Conservation (phyloP, 2,797 vertebrate genomes). For the Diglossa cyanea region DNA sequence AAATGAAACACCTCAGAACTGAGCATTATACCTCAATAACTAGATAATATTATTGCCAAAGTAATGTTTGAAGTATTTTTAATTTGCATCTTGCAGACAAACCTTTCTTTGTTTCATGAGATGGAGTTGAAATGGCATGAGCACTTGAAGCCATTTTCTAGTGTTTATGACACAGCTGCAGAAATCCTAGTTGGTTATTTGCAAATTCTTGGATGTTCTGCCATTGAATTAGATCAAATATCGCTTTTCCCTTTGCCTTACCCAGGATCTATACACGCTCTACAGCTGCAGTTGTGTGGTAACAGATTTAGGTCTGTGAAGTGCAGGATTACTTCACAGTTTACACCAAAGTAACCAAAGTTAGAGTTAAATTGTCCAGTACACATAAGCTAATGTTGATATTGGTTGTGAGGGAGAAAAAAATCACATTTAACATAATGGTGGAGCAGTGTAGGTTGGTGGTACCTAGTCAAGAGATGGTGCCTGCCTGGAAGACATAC, state of each 20-base stretch:
- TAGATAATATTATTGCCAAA: background rate
- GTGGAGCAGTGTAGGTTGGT: background rate
- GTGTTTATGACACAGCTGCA: background rate
- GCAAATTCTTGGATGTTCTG: background rate
- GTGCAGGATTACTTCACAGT: background rate
- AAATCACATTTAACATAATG: background rate
- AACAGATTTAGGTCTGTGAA: background rate
- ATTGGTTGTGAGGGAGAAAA: background rate
- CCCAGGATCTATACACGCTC: background rate
- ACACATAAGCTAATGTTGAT: background rate
- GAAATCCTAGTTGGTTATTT: background rate
- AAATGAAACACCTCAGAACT: background rate
- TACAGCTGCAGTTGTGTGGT: background rate
- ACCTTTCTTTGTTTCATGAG: background rate
- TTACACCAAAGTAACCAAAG: background rate
- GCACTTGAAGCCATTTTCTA: background rate
- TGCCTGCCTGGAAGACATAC: background rate
- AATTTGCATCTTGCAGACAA: background rate
- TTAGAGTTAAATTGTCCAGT: background rate
- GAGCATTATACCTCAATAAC: background rate
- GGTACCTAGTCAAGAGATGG: background rate
- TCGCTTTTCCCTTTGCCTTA: background rate
- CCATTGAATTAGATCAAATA: background rate
- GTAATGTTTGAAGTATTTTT: background rate
- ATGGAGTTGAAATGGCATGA: background rate